Percentiles rank a stretch among this genome's conserved stretches.
Conservation (phyloP, 2,797 vertebrate genomes). For the Enteromius fasciolatus region DNA sequence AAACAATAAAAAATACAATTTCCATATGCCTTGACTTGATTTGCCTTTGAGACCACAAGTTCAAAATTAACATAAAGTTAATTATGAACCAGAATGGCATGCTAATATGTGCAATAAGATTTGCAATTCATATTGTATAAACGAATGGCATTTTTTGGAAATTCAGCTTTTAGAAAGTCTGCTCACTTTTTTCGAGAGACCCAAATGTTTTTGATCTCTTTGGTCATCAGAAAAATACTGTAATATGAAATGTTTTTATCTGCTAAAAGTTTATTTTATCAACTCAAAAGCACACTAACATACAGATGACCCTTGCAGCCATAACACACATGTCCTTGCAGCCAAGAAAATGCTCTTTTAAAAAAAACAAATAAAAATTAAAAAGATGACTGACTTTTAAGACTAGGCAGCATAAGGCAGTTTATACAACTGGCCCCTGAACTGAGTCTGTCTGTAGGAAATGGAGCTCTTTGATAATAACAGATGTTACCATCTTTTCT, state of each 20-base stretch:
- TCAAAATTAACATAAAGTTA: constrained; percentile 6
- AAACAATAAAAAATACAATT: constrained; percentile 5
- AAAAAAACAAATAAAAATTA: background rate
- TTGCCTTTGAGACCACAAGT: background rate
- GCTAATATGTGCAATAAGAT: background rate
- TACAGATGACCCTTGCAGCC: background rate
- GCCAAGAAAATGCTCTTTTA: background rate
- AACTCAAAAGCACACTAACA: background rate
- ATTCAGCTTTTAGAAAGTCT: constrained; percentile 10
- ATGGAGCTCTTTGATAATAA: background rate
- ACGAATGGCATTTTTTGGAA: background rate
- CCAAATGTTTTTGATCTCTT: background rate
- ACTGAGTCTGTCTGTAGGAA: background rate
- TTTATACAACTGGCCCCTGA: background rate
- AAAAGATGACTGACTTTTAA: background rate
- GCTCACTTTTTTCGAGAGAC: background rate
- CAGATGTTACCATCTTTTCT: background rate
- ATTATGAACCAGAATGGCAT: background rate
- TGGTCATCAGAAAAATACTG: background rate
- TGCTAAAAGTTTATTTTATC: background rate
- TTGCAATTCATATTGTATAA: constrained; percentile 10
- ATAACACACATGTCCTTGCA: background rate
- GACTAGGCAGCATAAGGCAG: background rate
- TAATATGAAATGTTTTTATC: background rate
- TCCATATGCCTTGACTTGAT: background rate